A percentile compares a stretch with the other conserved stretches of the same genome.
These are phyloP conservation scores for Gastrophryne carolinensis DNA, from an alignment of 2,797 vertebrate species.

Conservation along the genomic window DNA sequence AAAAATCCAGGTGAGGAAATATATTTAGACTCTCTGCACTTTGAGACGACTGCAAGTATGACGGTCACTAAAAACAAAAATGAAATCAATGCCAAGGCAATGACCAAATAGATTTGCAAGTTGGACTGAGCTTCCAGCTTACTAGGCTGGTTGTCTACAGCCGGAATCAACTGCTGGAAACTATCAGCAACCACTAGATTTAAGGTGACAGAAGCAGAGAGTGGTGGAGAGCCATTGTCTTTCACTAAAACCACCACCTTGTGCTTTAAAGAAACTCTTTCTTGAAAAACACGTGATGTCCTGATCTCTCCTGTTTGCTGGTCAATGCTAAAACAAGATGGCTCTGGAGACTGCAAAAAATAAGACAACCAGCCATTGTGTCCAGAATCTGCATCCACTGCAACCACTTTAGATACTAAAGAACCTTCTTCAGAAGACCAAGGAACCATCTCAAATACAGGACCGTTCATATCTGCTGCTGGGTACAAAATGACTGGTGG, in stretches of 20 bases:
- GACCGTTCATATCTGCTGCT: slow-evolving; percentile 54
- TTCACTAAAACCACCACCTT: slow-evolving; percentile 62
- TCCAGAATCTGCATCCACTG: slow-evolving; percentile 66
- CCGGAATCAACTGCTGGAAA: slow-evolving; percentile 31
- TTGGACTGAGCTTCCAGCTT: slow-evolving; percentile 43
- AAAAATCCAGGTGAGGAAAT: not conserved
- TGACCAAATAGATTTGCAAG: slow-evolving; percentile 41
- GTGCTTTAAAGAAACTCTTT: slow-evolving; percentile 57
- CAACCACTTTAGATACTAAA: slow-evolving; percentile 55
- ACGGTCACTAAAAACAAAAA: slow-evolving; percentile 58
- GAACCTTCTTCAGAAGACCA: slow-evolving; percentile 51
- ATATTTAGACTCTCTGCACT: not conserved
- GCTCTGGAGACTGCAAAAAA: slow-evolving; percentile 60
- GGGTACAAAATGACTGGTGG: slow-evolving; percentile 64
- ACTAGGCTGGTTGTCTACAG: not conserved
- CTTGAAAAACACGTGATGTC: slow-evolving; percentile 54
- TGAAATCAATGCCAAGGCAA: slow-evolving; percentile 54
- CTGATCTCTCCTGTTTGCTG: slow-evolving; percentile 63
- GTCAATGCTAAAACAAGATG: slow-evolving; percentile 59
- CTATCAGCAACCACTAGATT: slow-evolving; percentile 67
- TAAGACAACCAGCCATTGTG: slow-evolving; percentile 69
- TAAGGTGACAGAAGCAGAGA: slow-evolving; percentile 56
- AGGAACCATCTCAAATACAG: slow-evolving; percentile 61
- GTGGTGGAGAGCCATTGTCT: slow-evolving; percentile 61
- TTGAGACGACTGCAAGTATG: not conserved